Evolutionary conservation across 1,140 invertebrate genomes (phyloP), one percentile per base, ranked within the genome.

Genomic region (Dinoponera quadriceps): DNA sequence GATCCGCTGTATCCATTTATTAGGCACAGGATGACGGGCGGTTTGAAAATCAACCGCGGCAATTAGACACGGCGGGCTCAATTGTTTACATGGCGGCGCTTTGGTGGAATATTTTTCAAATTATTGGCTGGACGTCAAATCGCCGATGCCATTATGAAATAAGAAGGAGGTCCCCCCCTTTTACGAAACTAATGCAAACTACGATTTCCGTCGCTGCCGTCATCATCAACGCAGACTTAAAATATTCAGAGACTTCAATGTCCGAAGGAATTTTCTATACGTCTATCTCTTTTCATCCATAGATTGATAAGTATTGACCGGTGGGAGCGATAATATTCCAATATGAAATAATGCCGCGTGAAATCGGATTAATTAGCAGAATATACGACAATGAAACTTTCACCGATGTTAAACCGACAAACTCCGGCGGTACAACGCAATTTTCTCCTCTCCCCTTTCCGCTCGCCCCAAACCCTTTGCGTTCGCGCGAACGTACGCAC

Each of bases 1-100:
- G 75, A 74, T 85, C 83, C 44, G 68, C 66, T 69, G 83, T 80
- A 86, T 91, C 87, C 90, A 89, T 91, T 91, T 91, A 91, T 91
- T 91, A 91, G 85, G 78, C 62, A 25, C 44, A 55, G 54, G 82
- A 88, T 88, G 87, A 84, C 78, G 81, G 84, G 59, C 72, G 74
- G 85, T 87, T 88, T 88, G 85, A 77, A 84, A 86, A 89, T 89
- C 88, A 89, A 88, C 85, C 49, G 84, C 69, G 78, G 84, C 88
- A 88, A 89, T 89, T 88, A 89, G 88, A 88, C 87, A 89, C 88
- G 87, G 84, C 75, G 63, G 55, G 44, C 55, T 60, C 66, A 81
- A 86, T 86, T 89, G 87, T 88, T 89, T 89, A 87, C 72, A 85
- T 65, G 85, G 75, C 82, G 88, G 87, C 77, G 38, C 51, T 85